Base-by-base conservation (phyloP, 1,140 invertebrate genomes). In the Drosophila ercepeae region DNA sequence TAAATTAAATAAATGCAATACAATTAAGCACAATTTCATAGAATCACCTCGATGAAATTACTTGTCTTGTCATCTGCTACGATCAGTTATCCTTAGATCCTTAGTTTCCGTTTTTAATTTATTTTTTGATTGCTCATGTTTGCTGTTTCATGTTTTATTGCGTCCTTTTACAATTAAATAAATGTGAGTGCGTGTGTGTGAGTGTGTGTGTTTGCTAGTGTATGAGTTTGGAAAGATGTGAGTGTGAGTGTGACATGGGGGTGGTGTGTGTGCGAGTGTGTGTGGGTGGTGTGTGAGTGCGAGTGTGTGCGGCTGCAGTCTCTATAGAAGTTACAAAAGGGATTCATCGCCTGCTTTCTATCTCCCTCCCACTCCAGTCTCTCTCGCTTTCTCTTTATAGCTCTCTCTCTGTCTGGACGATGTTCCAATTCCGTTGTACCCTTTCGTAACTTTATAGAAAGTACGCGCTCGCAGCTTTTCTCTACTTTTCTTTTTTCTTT, bases 371-470 rank as follows among this genome's bases (percentile, higher is more conserved):
- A 63, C 52, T 68, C 13, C 7, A 55, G 7, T 50, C 41, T 42
- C 36, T 53, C 21, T 48, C 16, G 36, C 29, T 50, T 34, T 32
- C 11, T 11, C 13, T 50, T 6, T 50, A 9, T 57, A 13, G 32
- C 23, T 44, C 18, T 48, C 14, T 45, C n/a, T 52, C n/a, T 16
- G 9, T 13, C 13, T 52, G 41, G 41, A 51, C 34, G n/a, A 21
- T 50, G 60, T 58, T 67, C 25, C 48, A 23, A 46, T 52, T 29
- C 11, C 18, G 4, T 41, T 21, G 6, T 19, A 61, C 65, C 72
- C 72, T 89, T 90, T 90, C 51, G 76, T 61, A 90, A 90, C 88
- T 89, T 90, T 90, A 90, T 90, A 90, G 88, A 90, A 90, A 90
- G 88, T 90, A 83, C 75, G 58, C 21, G 76, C 82, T 54, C 69